Evolutionary conservation across 1,140 invertebrate genomes (phyloP), one percentile per base, ranked within the genome.

Genomic region (Bombus waltoni): DNA sequence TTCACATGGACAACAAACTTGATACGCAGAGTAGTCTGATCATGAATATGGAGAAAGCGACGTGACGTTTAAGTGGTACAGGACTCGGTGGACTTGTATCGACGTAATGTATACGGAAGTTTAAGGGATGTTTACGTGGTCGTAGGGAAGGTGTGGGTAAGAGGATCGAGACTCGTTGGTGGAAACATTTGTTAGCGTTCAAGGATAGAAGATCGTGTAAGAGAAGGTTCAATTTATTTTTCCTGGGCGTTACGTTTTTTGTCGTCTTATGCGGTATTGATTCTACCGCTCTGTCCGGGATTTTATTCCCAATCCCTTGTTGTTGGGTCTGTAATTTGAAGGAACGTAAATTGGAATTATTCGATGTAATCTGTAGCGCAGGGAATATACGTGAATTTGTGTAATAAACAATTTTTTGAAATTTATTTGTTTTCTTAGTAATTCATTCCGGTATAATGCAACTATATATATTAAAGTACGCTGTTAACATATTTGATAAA

Each of bases 11-110:
- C 47, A 18, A 22, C 22, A 32, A 35, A 35, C 57, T 32, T 22
- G 44, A 28, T 57, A 35, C 71, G 47, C 47, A 82, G 62, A 25
- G 72, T 35, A 70, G 18, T 22, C 8, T n/a, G 59, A 40, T 83
- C 81, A 83, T 83, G 81, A 83, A 83, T 83, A 83, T 83, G 81
- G 81, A 83, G 81, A 68, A 83, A 47, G 72, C 73, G 59, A 75
- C 71, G 81, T 68, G 28, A 62, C 42, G 53, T 70, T 68, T 57
- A 83, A 83, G 42, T 77, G 81, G 74, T 83, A 77, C 62, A 70
- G 47, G 65, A 53, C 76, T 70, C 35, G 22, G 35, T 28, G 81
- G 57, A 83, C 44, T 42, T 66, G 44, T 47, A 38, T 68, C 44
- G 73, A 32, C 44, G 25, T 18, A 28, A n/a, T 32, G 40, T 28